phyloP scores from a whole-genome alignment of 2,113 vertebrate genomes.

The Callocephalon fimbriatum region DNA sequence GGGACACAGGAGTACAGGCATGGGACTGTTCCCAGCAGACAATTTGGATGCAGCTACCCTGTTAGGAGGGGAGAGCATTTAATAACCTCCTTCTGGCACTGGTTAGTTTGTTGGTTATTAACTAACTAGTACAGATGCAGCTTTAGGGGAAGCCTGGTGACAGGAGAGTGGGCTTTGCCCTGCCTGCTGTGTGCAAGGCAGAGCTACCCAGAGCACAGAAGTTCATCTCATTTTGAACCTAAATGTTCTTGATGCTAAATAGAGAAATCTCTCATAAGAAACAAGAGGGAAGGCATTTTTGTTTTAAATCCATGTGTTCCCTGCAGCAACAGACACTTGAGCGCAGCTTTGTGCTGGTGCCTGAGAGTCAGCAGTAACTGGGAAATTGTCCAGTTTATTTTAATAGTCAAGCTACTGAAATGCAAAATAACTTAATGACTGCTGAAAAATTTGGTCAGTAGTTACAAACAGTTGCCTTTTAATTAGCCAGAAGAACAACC shows the following conservation, averaged over 20 bases:
- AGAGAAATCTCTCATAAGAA: background rate
- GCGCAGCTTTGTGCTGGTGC: background rate
- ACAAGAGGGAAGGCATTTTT: background rate
- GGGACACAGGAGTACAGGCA: background rate
- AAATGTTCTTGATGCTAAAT: background rate
- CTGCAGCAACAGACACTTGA: background rate
- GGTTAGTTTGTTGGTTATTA: background rate
- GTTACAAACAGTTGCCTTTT: background rate
- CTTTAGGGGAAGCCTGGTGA: background rate
- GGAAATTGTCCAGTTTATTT: background rate
- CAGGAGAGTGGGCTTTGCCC: background rate
- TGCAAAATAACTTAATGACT: background rate
- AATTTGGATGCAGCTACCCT: background rate
- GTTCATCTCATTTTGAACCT: background rate
- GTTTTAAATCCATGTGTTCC: background rate
- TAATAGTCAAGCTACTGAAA: background rate
- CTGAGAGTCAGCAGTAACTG: background rate
- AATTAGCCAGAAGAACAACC: background rate
- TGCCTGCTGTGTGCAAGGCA: background rate
- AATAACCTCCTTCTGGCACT: background rate
- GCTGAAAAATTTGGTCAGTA: background rate
- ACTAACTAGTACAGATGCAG: background rate
- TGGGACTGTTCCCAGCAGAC: background rate
- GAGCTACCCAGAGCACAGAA: background rate
- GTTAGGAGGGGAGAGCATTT: background rate